These are phyloP conservation scores for Cephalopachus bancanus DNA, from an alignment of 2,797 vertebrate species.

Conservation along the genomic window DNA sequence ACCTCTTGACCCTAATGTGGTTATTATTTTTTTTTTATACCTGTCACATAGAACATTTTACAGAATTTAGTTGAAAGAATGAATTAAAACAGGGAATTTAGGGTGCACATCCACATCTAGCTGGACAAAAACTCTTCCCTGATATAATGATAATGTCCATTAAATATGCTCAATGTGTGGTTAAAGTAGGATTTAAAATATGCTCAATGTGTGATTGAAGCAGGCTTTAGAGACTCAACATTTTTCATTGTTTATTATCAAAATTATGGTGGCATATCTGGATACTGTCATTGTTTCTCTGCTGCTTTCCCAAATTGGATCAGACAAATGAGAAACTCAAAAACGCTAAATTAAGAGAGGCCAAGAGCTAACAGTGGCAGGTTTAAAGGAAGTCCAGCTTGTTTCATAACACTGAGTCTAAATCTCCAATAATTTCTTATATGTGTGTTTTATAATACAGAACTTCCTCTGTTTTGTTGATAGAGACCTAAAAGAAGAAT, in stretches of 20 bases:
- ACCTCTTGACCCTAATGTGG: not conserved
- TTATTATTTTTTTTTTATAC: not conserved
- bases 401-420: not conserved
- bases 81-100: not conserved
- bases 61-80: not conserved
- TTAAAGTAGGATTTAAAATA: not conserved
- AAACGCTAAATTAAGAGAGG: not conserved
- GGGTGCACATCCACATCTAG: not conserved
- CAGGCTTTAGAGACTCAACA: not conserved
- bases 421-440: not conserved
- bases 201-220: not conserved
- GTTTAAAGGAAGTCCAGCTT: not conserved
- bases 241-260: not conserved
- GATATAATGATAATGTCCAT: not conserved
- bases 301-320: not conserved
- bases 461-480: not conserved
- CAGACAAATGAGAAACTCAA: not conserved
- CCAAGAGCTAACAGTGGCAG: not conserved
- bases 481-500: conserved; percentile 5
- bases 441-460: not conserved
- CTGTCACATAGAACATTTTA: not conserved
- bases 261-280: not conserved
- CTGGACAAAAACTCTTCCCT: not conserved
- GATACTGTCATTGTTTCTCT: not conserved
- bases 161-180: not conserved